Evolutionary conservation across 2,888 invertebrate species (phyloP).

Genomic region (Cryptocephalus moraei): DNA sequence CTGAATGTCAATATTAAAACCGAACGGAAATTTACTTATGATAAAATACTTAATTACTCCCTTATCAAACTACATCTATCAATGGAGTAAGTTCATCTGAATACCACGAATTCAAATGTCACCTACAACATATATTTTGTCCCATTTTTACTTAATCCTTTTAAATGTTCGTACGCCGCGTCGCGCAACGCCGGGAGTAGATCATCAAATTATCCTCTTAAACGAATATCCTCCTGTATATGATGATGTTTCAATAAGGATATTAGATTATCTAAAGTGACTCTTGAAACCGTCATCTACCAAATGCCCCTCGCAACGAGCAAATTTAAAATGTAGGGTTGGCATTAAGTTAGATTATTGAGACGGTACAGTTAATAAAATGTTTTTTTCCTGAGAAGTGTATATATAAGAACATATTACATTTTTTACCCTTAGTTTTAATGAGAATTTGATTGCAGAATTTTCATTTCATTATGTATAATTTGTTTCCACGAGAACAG

Average conservation of each 20-base stretch:
- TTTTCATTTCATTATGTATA: background rate
- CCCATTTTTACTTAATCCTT: background rate
- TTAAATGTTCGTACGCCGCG: background rate
- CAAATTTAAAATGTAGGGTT: slow-evolving; percentile 15
- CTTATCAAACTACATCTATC: too few species aligned
- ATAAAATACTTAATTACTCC: too few species aligned
- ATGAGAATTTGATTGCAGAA: slow-evolving; percentile 12
- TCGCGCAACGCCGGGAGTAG: background rate
- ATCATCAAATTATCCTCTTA: slow-evolving; percentile 2
- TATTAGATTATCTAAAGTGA: slow-evolving; percentile 21
- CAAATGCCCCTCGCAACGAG: slow-evolving; percentile 10
- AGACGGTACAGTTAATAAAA: slow-evolving; percentile 11
- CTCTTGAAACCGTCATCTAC: slow-evolving; percentile 10
- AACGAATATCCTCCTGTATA: slow-evolving; percentile 7
- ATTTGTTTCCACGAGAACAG: too few species aligned
- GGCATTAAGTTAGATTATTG: slow-evolving; percentile 6
- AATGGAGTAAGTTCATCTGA: too few species aligned
- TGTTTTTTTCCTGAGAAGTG: slow-evolving; percentile 12
- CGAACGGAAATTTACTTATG: too few species aligned
- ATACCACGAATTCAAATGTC: too few species aligned
- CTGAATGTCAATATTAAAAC: too few species aligned
- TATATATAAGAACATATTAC: too few species aligned
- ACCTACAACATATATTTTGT: too few species aligned
- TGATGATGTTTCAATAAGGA: slow-evolving; percentile 16
- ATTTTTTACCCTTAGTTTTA: slow-evolving; percentile 2